These are phyloP conservation scores for Albula glossodonta DNA, from an alignment of 2,113 vertebrate genomes.

Conservation along the genomic window DNA sequence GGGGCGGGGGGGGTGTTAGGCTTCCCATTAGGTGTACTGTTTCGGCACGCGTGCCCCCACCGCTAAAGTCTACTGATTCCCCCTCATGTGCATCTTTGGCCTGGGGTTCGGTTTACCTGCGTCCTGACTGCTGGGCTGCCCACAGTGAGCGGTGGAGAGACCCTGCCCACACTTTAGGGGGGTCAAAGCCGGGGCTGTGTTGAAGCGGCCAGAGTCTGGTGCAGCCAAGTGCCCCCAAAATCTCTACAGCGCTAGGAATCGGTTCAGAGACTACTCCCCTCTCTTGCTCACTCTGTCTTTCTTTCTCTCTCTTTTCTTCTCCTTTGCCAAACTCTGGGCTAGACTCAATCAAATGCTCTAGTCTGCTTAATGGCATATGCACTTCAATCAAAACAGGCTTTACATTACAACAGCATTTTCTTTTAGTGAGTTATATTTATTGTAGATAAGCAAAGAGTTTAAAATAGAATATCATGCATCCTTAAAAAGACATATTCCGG, in stretches of 20 bases:
- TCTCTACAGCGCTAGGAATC: too few relatives aligned
- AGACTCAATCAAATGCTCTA: too few relatives aligned
- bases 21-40: slow-evolving; percentile 28
- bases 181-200: not conserved
- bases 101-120: slow-evolving; percentile 27
- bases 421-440: too few relatives aligned
- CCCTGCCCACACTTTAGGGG: not conserved
- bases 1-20: slow-evolving; percentile 21
- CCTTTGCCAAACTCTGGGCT: not conserved
- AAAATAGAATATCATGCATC: too few relatives aligned
- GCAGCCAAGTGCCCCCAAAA: too few relatives aligned
- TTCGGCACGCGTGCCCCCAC: slow-evolving; percentile 32
- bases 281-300: not conserved
- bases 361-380: too few relatives aligned
- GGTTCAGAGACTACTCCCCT: too few relatives aligned
- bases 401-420: too few relatives aligned
- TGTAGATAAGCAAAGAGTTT: too few relatives aligned
- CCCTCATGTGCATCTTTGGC: slow-evolving; percentile 36
- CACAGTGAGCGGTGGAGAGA: not conserved
- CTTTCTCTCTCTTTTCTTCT: not conserved
- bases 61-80: slow-evolving; percentile 62
- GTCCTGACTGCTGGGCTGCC: slow-evolving; percentile 25
- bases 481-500: too few relatives aligned
- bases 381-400: too few relatives aligned
- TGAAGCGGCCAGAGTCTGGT: too few relatives aligned